Evolutionary conservation across 2,113 vertebrate genomes (phyloP).

Genomic region (Peromyscus maniculatus): DNA sequence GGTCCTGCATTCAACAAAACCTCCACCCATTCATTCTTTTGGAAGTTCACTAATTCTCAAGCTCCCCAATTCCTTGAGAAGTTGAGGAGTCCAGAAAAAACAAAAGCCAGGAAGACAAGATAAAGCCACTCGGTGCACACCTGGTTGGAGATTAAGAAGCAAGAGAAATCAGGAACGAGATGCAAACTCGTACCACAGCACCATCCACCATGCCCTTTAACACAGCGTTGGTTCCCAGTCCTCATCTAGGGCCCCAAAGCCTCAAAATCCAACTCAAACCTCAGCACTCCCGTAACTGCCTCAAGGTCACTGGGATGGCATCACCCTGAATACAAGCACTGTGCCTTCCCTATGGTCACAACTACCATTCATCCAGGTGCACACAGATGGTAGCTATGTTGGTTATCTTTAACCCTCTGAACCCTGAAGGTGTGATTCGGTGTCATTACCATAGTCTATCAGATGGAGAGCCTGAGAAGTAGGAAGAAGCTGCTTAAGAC

Average conservation of each 20-base stretch:
- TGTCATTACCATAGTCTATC: neutral
- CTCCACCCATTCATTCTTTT: neutral
- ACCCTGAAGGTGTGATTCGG: neutral
- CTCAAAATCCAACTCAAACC: neutral
- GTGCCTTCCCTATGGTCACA: neutral
- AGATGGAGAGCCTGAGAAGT: neutral
- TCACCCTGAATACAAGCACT: too few species aligned
- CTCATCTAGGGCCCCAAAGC: neutral
- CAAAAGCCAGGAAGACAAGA: neutral
- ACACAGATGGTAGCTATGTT: neutral
- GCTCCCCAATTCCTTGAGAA: neutral
- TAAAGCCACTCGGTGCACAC: neutral
- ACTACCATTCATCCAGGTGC: neutral
- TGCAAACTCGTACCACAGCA: fast-evolving
- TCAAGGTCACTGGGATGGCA: neutral
- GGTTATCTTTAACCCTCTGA: neutral
- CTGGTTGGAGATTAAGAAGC: neutral
- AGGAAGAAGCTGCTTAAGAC: neutral
- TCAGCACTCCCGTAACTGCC: too few species aligned
- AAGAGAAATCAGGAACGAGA: neutral
- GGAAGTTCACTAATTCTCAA: neutral
- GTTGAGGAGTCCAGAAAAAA: neutral
- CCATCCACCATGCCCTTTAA: too few species aligned
- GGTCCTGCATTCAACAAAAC: neutral
- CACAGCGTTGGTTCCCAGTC: fast-evolving